Percentiles rank a stretch among this genome's conserved stretches.
Conservation (phyloP, 2,113 vertebrate genomes). For the Dicrurus megarhynchus region DNA sequence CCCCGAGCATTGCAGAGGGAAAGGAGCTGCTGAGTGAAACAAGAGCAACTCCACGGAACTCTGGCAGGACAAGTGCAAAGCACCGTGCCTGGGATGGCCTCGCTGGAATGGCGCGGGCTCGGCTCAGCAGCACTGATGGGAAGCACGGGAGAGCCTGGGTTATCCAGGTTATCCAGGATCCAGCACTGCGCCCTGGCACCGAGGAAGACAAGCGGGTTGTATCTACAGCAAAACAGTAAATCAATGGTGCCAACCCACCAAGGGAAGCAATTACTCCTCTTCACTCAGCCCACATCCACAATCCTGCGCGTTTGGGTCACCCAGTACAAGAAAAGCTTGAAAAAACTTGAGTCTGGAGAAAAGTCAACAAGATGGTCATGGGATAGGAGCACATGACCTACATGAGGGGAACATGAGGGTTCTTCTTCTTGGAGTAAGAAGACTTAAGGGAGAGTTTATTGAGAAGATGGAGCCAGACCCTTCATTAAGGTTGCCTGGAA, state of each 20-base stretch:
- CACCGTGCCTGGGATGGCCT: neutral
- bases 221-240: neutral
- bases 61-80: neutral
- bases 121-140: neutral
- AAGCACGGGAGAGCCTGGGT: neutral
- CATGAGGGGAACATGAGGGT: neutral
- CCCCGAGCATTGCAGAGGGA: neutral
- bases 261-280: neutral
- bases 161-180: neutral
- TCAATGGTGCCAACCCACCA: neutral
- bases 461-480: neutral
- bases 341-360: neutral
- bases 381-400: neutral
- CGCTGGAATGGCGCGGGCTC: fast-evolving
- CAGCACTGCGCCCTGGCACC: neutral
- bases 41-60: neutral
- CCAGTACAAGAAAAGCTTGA: neutral
- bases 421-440: neutral
- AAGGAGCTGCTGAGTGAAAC: neutral
- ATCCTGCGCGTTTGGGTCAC: neutral
- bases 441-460: neutral
- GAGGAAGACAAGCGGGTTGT: neutral
- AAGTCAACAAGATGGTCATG: neutral
- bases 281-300: neutral
- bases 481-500: neutral